Base-by-base conservation (phyloP, 2,113 vertebrate species). In the Mirza zaza region DNA sequence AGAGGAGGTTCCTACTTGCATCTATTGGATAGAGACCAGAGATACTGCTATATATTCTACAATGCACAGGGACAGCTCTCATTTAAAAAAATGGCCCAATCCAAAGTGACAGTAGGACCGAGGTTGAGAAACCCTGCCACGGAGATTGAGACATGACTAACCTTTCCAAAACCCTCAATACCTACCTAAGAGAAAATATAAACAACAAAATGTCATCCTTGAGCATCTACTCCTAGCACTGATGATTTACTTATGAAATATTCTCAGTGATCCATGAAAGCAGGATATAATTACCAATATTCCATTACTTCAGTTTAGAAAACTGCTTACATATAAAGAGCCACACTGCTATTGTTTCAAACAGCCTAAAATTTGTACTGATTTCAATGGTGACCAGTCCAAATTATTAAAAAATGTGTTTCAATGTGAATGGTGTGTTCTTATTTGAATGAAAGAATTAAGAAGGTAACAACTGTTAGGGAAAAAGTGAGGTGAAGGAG, bases 241-340 rank as follows among this genome's bases (percentile, higher is more conserved):
- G 52, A 79, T 79, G 63, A 55, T 48, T 87, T 77, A 80, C 55
- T 87, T 77, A 82, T 10, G 20, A 57, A 83, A 85, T 36, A 48
- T 55, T 90, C 71, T 94, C 50, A 68, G 77, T 87, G 71, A 87
- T 61, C 42, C 34, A 82, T 39, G 71, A 82, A 85, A 90, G 57
- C 29, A 95, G 95, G 39, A 55, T 34, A 61, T 50, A 81, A 92
- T 95, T 55, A 94, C 32, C 84, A 90, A 57, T 20, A 39, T 55
- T 61, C 87, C 42, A 95, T 65, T 79, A 86, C 13, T 83, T 93
- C 73, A 92, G 18, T 63, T 94, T 59, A 83, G 76, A 90, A 86
- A 87, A 79, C 52, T 93, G 25, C 71, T 93, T 81, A 61, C 13
- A 73, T 67, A 34, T 45, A 25, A 88, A 85, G 87, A 90, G 57